Conservation (phyloP, 2,797 vertebrate genomes). For the Hippocampus kuda region DNA sequence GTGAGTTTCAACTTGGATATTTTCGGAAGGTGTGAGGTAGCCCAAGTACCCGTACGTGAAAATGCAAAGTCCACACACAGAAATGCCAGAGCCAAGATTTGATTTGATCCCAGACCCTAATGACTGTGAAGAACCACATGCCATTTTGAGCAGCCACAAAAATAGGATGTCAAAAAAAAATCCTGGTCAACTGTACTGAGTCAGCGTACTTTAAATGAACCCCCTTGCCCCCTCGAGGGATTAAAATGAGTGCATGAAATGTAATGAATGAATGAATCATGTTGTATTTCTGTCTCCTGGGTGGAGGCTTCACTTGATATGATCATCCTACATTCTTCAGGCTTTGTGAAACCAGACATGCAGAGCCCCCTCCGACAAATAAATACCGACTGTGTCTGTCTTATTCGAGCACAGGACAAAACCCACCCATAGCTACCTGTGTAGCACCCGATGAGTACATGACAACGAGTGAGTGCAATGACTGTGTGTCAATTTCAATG, state of each 20-base stretch:
- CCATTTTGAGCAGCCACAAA: no score
- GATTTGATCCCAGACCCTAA: no score
- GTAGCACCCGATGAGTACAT: neutral
- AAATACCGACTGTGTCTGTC: constrained; percentile 12
- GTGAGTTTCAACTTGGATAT: neutral
- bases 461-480: neutral
- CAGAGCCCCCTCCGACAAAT: constrained; percentile 11
- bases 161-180: neutral
- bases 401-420: constrained; percentile 38
- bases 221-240: no score
- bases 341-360: constrained; percentile 14
- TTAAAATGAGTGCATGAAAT: neutral
- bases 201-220: neutral
- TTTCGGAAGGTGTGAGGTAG: neutral
- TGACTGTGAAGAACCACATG: no score
- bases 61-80: no score
- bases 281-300: constrained; percentile 14
- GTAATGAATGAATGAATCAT: constrained; percentile 13
- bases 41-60: neutral
- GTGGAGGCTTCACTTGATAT: constrained; percentile 14
- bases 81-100: no score
- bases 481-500: neutral
- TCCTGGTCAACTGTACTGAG: no score
- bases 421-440: constrained; percentile 20
- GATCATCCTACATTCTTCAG: constrained; percentile 26